Evolutionary conservation across 2,888 invertebrate genomes (phyloP).

Genomic region (Mesorhabditis spiculigera): DNA sequence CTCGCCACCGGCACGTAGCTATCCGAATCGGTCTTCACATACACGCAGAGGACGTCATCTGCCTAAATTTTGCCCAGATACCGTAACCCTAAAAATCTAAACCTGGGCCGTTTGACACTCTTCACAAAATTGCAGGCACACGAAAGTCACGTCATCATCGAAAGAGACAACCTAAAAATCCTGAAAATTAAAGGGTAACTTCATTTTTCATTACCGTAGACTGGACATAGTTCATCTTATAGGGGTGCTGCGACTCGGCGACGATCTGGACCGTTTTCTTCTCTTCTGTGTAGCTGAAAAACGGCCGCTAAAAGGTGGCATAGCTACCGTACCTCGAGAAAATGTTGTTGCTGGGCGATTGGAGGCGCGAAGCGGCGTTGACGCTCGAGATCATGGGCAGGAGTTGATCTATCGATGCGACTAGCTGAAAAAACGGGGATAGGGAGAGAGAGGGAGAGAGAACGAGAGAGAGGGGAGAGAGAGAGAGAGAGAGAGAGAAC

Average conservation of each 20-base stretch:
- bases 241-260: constrained; percentile 89
- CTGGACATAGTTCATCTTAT: constrained; percentile 69
- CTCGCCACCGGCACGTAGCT: constrained; percentile 7
- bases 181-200: not conserved
- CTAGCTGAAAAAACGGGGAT: constrained; percentile 17
- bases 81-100: too few species aligned
- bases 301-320: not conserved
- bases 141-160: constrained; percentile 82
- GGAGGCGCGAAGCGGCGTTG: constrained; percentile 23
- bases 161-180: constrained; percentile 70
- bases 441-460: too few species aligned
- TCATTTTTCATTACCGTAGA: constrained; percentile 16
- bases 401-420: constrained; percentile 51
- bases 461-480: too few species aligned
- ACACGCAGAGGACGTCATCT: constrained; percentile 24
- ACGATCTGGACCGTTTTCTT: constrained; percentile 24
- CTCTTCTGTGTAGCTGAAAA: constrained; percentile 8
- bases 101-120: constrained; percentile 78
- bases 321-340: not conserved
- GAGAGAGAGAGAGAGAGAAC: too few species aligned
- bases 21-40: constrained; percentile 9
- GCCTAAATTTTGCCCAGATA: constrained; percentile 9
- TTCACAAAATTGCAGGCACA: constrained; percentile 87
- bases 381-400: constrained; percentile 43
- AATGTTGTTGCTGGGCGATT: not conserved